Evolutionary conservation across 2,113 vertebrate species (phyloP).

Genomic region (Ageneiosus marmoratus): DNA sequence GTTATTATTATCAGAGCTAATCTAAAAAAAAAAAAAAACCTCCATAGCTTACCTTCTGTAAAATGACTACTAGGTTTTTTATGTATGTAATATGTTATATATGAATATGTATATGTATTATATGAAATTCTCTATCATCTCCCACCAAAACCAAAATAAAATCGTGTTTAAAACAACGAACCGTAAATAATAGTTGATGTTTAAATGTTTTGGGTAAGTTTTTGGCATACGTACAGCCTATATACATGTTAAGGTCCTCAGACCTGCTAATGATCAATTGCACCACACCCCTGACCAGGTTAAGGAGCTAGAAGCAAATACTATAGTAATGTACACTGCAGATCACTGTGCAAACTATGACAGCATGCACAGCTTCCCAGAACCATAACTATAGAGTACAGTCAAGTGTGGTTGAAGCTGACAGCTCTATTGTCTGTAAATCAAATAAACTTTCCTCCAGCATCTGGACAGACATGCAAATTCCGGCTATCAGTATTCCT

Average conservation of each 20-base stretch:
- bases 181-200: not conserved
- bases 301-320: not conserved
- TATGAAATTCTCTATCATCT: not conserved
- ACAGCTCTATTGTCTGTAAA: slow-evolving; percentile 49
- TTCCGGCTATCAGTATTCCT: slow-evolving; percentile 49
- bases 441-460: slow-evolving; percentile 47
- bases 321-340: not conserved
- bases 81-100: no score
- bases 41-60: not conserved
- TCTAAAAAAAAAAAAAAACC: not conserved
- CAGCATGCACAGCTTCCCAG: not conserved
- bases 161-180: not conserved
- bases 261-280: not conserved
- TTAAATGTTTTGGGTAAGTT: not conserved
- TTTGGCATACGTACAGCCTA: not conserved
- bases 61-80: not conserved
- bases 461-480: slow-evolving; percentile 56
- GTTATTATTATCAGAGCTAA: no score
- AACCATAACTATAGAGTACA: slow-evolving; percentile 21
- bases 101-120: no score
- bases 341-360: slow-evolving; percentile 30
- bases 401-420: slow-evolving; percentile 19
- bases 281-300: not conserved
- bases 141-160: not conserved
- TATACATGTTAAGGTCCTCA: not conserved